Base-by-base conservation (phyloP, 2,888 invertebrate genomes). In the Netelia fuscicornis region DNA sequence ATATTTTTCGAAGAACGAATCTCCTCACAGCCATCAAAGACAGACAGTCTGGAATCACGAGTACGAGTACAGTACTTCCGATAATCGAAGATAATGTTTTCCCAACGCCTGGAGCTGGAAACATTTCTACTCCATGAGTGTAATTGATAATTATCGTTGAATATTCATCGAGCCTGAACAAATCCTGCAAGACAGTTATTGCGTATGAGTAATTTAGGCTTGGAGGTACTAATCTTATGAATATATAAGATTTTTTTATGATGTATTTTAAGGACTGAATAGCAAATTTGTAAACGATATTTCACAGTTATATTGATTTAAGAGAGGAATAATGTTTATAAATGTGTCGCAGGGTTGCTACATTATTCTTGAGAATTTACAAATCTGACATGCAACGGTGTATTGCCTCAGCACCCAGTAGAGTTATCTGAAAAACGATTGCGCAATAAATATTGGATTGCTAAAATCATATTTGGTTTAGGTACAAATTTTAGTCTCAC, bases 1-100 rank as follows among this genome's bases (percentile, higher is more conserved):
- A 92, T 48, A 87, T 91, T 64, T 91, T 92, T 74, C 89, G 90
- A 17, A 87, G 89, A 74, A 89, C 88, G 2, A 89, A 83, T 58
- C 48, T 85, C 6, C 11, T 76, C 0, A n/a, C 76, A n/a, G 87
- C 71, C 20, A 83, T 87, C n/a, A 87, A 87, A 70, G 86, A 87
- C 20, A 86, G 84, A 23, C 85, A 80, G 72, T 52, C 76, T n/a
- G 67, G 9, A 20, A 76, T 80, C 11, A 48, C 30, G 9, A 76
- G 42, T 13, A 60, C 67, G 17, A 72, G 62, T 30, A 30, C 76
- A 6, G n/a, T 58, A 17, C n/a, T 25, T 2, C 42, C 72, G 17
- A 1, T 58, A 5, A 52, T 23, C 5, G 67, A 56, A 30, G 56
- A 71, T 1, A 23, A 71, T 65, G 8, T 23, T 44, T 64, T 71